A percentile compares a stretch with the other conserved stretches of the same genome.
phyloP scores from a whole-genome alignment of 37 sponge, comb jelly and placozoan genomes.

The Oopsacas minuta region DNA sequence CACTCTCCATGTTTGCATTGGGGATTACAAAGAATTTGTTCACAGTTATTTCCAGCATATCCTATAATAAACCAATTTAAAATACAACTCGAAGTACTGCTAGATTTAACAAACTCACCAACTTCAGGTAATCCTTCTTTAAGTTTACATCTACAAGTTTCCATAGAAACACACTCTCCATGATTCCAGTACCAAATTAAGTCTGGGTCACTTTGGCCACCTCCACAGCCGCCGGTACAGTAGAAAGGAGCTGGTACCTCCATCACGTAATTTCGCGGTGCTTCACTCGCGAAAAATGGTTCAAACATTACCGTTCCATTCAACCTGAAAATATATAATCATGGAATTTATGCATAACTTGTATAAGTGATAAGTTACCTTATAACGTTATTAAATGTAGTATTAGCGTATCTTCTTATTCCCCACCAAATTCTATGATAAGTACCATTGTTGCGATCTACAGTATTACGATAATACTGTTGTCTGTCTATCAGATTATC shows the following conservation, averaged over 20 bases:
- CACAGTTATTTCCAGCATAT: constrained; percentile 34
- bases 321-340: not conserved
- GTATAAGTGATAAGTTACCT: constrained; percentile 14
- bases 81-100: too few species aligned
- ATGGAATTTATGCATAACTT: not conserved
- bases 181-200: constrained; percentile 33
- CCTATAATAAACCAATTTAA: constrained; percentile 20
- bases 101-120: not conserved
- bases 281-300: not conserved
- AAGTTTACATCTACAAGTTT: constrained; percentile 21
- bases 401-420: constrained; percentile 18
- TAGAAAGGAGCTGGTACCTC: constrained; percentile 22
- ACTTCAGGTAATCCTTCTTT: not conserved
- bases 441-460: not conserved
- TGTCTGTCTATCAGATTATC: constrained; percentile 24
- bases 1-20: constrained; percentile 40
- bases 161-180: constrained; percentile 33
- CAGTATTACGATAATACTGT: not conserved
- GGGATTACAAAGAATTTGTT: constrained; percentile 39
- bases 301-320: not conserved
- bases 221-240: constrained; percentile 37
- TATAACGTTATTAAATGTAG: constrained; percentile 26
- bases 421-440: not conserved
- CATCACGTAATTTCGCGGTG: not conserved
- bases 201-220: constrained; percentile 22